A percentile compares a stretch with the other conserved stretches of the same genome.
Conservation (phyloP, 2,888 invertebrate genomes). For the Eudemis profundana region DNA sequence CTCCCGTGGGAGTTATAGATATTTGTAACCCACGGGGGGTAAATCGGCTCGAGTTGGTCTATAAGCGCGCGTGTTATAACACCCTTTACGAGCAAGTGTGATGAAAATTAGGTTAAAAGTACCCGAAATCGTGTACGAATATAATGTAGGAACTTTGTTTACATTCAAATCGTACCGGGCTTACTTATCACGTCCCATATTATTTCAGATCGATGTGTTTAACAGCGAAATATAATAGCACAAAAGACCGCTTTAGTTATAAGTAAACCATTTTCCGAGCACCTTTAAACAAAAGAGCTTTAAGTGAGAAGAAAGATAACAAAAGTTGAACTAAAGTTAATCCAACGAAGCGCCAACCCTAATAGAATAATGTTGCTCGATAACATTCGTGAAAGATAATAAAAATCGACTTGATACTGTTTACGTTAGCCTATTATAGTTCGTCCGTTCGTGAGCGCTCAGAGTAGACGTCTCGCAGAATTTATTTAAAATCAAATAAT, state of each 20-base stretch:
- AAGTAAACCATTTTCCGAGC: neutral
- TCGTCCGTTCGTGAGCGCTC: neutral
- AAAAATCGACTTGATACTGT: conserved; percentile 65
- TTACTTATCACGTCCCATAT: no score
- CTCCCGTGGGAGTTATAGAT: no score
- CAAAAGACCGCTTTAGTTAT: neutral
- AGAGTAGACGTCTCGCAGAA: conserved; percentile 9
- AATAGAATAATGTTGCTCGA: conserved; percentile 13
- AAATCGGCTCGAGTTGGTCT: no score
- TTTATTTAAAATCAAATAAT: neutral
- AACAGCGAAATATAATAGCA: no score
- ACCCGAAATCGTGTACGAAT: neutral
- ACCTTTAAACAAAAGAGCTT: neutral
- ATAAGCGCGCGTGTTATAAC: no score
- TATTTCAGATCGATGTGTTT: no score
- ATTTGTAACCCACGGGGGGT: no score
- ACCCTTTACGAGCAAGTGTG: no score
- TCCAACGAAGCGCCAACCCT: conserved; percentile 13
- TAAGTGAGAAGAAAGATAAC: neutral
- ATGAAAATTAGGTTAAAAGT: conserved; percentile 9
- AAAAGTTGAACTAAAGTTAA: conserved; percentile 16
- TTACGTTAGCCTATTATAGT: conserved; percentile 65
- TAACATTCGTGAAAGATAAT: conserved; percentile 65
- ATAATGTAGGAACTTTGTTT: neutral
- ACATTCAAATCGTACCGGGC: no score